phyloP scores from a whole-genome alignment of 2,797 vertebrate genomes.

The Apogon talboti region DNA sequence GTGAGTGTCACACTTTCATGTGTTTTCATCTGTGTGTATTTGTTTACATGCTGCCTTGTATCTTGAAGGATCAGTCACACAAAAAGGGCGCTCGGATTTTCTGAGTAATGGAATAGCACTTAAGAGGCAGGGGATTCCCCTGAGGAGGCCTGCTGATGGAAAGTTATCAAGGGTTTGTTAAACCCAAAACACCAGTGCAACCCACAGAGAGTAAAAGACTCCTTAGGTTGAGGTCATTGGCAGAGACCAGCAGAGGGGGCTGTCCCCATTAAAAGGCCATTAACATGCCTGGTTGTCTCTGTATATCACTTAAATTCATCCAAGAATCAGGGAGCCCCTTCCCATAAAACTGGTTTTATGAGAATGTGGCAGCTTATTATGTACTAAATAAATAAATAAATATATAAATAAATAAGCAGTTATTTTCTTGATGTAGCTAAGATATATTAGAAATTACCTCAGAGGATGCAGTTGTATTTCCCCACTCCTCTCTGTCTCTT shows the following conservation, averaged over 20 bases:
- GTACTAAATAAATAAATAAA: not conserved
- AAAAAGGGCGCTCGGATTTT: conserved; percentile 28
- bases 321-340: not conserved
- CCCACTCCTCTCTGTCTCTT: conserved; percentile 21
- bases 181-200: conserved; percentile 2
- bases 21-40: conserved; percentile 1
- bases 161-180: conserved; percentile 19
- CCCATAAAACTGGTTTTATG: not conserved
- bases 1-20: not conserved
- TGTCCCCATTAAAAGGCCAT: conserved; percentile 33
- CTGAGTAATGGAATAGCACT: conserved; percentile 25
- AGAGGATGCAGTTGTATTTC: conserved; percentile 38
- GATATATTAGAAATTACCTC: conserved; percentile 39
- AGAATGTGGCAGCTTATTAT: not conserved
- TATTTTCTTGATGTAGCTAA: conserved; percentile 1
- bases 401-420: not conserved
- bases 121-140: conserved; percentile 34
- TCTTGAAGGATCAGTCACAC: not conserved
- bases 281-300: not conserved
- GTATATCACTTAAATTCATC: not conserved
- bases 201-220: conserved; percentile 4
- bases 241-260: conserved; percentile 50
- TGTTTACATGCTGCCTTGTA: conserved; percentile 13
- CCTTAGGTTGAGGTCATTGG: conserved; percentile 32
- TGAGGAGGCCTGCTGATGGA: not conserved